phyloP scores from a whole-genome alignment of 2,888 invertebrate genomes.

The Caenorhabditis virilis region DNA sequence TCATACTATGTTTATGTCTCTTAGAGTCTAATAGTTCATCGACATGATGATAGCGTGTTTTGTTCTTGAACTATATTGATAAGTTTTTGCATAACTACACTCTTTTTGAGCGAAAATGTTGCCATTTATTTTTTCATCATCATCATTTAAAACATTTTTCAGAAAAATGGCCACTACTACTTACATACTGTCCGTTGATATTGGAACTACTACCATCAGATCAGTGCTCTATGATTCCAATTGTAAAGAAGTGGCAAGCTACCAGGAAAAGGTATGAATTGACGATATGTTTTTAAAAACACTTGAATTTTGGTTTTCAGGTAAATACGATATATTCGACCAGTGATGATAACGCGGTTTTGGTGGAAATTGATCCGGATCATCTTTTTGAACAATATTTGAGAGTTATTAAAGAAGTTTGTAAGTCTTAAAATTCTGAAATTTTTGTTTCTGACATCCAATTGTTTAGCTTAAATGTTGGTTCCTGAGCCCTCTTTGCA shows the following conservation, averaged over 20 bases:
- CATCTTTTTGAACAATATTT: slow-evolving; percentile 51
- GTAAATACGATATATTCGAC: slow-evolving; percentile 30
- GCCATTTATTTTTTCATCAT: not conserved
- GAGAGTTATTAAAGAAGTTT: slow-evolving; percentile 43
- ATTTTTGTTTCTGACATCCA: not conserved
- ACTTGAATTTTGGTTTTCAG: slow-evolving; percentile 20
- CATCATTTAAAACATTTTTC: too few species aligned
- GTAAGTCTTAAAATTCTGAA: slow-evolving; percentile 36
- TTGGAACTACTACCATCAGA: slow-evolving; percentile 62
- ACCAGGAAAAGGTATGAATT: slow-evolving; percentile 31
- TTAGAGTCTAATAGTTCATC: too few species aligned
- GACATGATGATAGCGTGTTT: too few species aligned
- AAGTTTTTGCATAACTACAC: too few species aligned
- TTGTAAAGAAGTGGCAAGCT: slow-evolving; percentile 43
- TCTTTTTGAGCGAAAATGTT: too few species aligned
- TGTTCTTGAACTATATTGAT: too few species aligned
- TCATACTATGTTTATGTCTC: too few species aligned
- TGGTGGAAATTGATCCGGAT: slow-evolving; percentile 63
- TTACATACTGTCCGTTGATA: slow-evolving; percentile 51
- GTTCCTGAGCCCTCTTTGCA: too few species aligned
- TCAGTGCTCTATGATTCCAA: slow-evolving; percentile 56
- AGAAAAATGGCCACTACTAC: too few species aligned
- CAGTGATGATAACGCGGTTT: slow-evolving; percentile 33
- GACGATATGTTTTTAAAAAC: slow-evolving; percentile 7
- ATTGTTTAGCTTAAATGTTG: too few species aligned